A percentile compares a stretch with the other conserved stretches of the same genome.
phyloP scores from a whole-genome alignment of 2,113 vertebrate species.

The Podiceps cristatus region DNA sequence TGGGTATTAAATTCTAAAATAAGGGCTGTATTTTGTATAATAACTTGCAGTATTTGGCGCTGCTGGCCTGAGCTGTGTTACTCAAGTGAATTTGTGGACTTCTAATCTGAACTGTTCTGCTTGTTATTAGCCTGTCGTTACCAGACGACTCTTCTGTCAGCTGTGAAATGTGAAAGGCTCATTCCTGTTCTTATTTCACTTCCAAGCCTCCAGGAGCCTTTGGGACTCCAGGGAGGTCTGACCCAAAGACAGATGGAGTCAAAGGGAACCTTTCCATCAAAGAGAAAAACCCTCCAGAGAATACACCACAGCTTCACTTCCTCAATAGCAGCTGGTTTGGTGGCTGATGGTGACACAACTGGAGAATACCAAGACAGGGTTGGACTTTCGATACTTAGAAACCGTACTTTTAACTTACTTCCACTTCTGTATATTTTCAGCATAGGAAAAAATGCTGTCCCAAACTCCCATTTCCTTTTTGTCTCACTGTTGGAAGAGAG shows the following conservation, averaged over 20 bases:
- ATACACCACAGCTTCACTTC: neutral
- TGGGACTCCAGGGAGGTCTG: neutral
- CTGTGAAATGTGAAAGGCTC: neutral
- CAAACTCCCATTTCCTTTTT: neutral
- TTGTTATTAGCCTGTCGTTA: neutral
- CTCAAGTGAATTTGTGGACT: neutral
- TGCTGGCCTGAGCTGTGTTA: neutral
- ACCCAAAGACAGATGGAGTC: neutral
- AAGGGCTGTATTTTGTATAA: neutral
- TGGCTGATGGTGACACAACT: neutral
- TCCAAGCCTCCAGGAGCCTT: neutral
- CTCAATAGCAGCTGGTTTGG: neutral
- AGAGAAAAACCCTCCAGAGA: neutral
- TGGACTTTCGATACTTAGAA: neutral
- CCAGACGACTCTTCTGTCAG: neutral
- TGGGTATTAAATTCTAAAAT: neutral
- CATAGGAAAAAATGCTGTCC: neutral
- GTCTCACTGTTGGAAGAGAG: neutral
- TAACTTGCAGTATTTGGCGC: neutral
- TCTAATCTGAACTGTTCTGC: neutral
- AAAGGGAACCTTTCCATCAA: neutral
- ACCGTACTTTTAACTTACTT: neutral
- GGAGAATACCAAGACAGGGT: neutral
- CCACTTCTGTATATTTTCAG: constrained; percentile 22
- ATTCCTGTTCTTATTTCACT: neutral